Evolutionary conservation across 2,113 vertebrate species (phyloP).

Genomic region (Ailurus styani): DNA sequence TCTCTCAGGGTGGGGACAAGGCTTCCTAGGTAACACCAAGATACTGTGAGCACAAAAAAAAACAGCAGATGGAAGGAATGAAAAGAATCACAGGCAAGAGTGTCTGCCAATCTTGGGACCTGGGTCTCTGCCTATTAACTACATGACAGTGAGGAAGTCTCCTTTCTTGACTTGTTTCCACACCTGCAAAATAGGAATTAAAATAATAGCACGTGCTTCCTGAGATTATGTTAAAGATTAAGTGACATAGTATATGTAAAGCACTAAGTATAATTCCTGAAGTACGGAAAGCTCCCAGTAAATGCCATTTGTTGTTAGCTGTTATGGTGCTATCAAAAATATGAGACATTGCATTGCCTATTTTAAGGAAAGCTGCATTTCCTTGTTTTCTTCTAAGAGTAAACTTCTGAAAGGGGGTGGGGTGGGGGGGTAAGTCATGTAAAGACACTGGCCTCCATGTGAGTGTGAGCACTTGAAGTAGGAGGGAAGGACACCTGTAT

Average conservation of each 20-base stretch:
- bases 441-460: neutral
- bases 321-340: neutral
- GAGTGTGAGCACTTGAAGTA: neutral
- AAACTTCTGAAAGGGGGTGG: neutral
- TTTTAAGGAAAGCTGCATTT: neutral
- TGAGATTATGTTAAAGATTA: neutral
- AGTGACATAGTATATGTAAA: neutral
- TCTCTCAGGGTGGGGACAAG: neutral
- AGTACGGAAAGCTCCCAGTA: neutral
- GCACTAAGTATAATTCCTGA: neutral
- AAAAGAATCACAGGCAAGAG: neutral
- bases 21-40: neutral
- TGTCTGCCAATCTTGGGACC: too few species aligned
- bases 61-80: neutral
- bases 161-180: neutral
- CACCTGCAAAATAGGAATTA: neutral
- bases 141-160: neutral
- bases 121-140: neutral
- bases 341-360: neutral
- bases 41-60: neutral
- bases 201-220: neutral
- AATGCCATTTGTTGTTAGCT: neutral
- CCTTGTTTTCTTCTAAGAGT: neutral
- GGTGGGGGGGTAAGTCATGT: neutral
- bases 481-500: neutral